These are phyloP conservation scores for Synergus umbraculus DNA, from an alignment of 2,888 invertebrate species.

Conservation along the genomic window DNA sequence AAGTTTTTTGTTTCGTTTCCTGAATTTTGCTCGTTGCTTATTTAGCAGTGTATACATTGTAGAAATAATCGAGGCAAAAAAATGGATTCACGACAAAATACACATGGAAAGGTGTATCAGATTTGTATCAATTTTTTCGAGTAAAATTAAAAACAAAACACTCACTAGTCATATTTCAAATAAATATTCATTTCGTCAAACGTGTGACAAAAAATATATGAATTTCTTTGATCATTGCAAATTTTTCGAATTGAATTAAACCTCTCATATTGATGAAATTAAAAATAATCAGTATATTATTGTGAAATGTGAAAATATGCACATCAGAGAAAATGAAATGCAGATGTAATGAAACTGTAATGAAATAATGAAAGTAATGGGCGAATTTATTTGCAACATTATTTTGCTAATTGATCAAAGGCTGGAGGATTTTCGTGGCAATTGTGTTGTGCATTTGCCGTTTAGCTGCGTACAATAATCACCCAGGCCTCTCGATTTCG, in stretches of 20 bases:
- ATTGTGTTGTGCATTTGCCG: conserved; percentile 44
- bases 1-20: neutral
- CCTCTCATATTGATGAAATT: neutral
- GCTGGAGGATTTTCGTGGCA: neutral
- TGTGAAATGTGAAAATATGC: neutral
- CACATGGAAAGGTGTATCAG: neutral
- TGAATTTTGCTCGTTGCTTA: neutral
- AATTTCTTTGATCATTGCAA: neutral
- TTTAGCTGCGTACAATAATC: conserved; percentile 57
- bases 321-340: neutral
- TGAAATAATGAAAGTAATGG: conserved; percentile 1
- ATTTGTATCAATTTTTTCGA: neutral
- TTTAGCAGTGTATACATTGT: neutral
- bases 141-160: conserved; percentile 6
- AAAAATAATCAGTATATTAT: neutral
- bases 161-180: neutral
- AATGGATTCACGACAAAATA: neutral
- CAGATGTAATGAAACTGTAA: neutral
- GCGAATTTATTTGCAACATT: neutral
- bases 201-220: neutral
- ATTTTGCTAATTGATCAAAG: neutral
- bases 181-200: conserved; percentile 5
- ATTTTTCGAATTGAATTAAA: neutral
- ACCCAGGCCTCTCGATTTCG: conserved; percentile 55
- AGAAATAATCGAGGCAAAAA: conserved; percentile 9